Percentiles rank a stretch among this genome's conserved stretches.
phyloP scores from a whole-genome alignment of 2,113 vertebrate genomes.

The Halcyon senegalensis region DNA sequence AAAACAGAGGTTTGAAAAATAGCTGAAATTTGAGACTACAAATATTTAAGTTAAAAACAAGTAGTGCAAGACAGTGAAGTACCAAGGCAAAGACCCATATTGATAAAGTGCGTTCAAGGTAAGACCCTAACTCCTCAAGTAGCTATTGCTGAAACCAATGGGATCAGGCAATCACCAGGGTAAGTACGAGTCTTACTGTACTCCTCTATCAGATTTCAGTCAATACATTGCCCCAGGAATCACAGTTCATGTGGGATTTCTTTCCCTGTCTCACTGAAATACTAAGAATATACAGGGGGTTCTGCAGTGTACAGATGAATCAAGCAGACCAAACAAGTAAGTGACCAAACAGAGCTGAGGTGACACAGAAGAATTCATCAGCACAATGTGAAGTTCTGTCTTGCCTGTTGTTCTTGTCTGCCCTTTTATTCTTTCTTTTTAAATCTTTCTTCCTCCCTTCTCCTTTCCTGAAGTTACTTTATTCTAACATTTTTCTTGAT shows the following conservation, averaged over 20 bases:
- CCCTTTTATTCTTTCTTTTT: not conserved
- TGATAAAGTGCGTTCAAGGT: not conserved
- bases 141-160: not conserved
- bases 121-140: not conserved
- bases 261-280: not conserved
- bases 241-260: not conserved
- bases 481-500: not conserved
- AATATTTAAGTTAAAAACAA: not conserved
- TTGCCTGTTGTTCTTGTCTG: not conserved
- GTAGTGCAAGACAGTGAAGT: not conserved
- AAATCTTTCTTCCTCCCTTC: not conserved
- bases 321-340: not conserved
- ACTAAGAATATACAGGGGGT: not conserved
- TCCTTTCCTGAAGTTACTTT: not conserved
- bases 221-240: not conserved
- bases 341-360: not conserved
- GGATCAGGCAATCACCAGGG: no score
- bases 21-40: not conserved
- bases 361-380: not conserved
- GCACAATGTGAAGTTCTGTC: not conserved
- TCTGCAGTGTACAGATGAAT: not conserved
- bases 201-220: accelerated
- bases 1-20: not conserved
- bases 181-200: not conserved
- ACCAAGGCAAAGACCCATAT: accelerated